These are phyloP conservation scores for Heliconius congener DNA, from an alignment of 1,140 invertebrate genomes.

Conservation along the genomic window DNA sequence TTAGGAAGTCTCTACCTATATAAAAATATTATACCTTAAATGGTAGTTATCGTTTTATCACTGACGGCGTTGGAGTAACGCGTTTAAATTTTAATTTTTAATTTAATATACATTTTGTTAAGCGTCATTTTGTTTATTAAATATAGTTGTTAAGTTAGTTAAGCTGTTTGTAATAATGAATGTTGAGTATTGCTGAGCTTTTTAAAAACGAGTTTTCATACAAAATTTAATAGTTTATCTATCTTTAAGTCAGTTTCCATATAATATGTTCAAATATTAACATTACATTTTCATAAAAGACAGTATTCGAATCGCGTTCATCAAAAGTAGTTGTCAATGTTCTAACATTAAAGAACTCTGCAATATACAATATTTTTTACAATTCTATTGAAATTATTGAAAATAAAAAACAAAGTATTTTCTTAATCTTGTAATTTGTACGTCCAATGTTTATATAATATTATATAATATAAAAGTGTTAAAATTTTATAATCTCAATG, in stretches of 20 bases:
- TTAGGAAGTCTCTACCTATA: not conserved
- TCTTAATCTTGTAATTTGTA: conserved; percentile 38
- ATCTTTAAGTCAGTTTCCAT: not conserved
- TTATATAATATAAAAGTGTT: conserved; percentile 55
- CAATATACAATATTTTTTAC: conserved; percentile 8
- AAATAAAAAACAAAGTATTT: conserved; percentile 7
- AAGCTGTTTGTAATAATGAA: conserved; percentile 69
- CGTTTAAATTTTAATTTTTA: conserved; percentile 25
- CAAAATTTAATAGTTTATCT: conserved; percentile 32
- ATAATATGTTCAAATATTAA: not conserved
- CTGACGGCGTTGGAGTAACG: conserved; percentile 15
- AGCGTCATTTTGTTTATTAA: conserved; percentile 44
- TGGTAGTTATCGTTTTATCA: conserved; percentile 5
- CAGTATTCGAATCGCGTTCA: not conserved
- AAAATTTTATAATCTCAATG: conserved; percentile 47
- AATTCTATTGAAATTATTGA: conserved; percentile 15
- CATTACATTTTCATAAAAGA: not conserved
- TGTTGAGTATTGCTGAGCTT: conserved; percentile 47
- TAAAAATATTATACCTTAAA: not conserved
- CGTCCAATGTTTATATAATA: conserved; percentile 69
- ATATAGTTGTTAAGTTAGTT: conserved; percentile 65
- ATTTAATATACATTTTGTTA: conserved; percentile 52
- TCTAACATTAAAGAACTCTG: not conserved
- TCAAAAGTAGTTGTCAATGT: not conserved
- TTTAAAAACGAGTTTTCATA: conserved; percentile 30